These are phyloP conservation scores for Choristoneura fumiferana DNA, from an alignment of 1,140 invertebrate genomes.

Conservation along the genomic window DNA sequence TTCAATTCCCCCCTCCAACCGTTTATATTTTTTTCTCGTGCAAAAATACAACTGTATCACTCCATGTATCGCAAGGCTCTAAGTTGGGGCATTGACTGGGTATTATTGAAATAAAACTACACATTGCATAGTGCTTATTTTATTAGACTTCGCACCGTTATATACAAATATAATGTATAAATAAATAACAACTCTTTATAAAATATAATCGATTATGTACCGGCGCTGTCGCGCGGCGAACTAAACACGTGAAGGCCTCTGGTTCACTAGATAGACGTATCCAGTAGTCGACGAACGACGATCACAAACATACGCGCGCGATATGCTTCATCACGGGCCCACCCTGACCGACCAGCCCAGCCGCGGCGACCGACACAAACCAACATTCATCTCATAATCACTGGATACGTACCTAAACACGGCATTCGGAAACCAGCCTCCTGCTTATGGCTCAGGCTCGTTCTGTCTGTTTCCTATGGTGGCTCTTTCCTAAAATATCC, in stretches of 20 bases:
- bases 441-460: too few relatives aligned
- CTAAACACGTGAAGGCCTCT: conserved; percentile 66
- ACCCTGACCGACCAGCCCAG: neutral
- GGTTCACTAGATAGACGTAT: conserved; percentile 35
- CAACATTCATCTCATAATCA: too few relatives aligned
- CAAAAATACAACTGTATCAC: too few relatives aligned
- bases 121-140: conserved; percentile 59
- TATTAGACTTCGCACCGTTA: conserved; percentile 73
- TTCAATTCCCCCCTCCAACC: too few relatives aligned
- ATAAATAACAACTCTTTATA: conserved; percentile 76
- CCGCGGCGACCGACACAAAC: too few relatives aligned
- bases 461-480: too few relatives aligned
- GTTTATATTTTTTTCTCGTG: too few relatives aligned
- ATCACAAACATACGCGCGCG: neutral
- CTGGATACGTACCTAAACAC: too few relatives aligned
- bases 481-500: too few relatives aligned
- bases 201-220: conserved; percentile 68
- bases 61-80: neutral
- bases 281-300: conserved; percentile 23
- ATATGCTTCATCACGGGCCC: neutral
- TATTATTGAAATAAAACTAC: conserved; percentile 42
- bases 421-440: too few relatives aligned
- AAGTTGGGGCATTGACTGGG: neutral
- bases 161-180: conserved; percentile 77
- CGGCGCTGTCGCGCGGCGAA: conserved; percentile 33